phyloP scores from a whole-genome alignment of 1,140 invertebrate genomes.

The Rhopalosiphum padi region DNA sequence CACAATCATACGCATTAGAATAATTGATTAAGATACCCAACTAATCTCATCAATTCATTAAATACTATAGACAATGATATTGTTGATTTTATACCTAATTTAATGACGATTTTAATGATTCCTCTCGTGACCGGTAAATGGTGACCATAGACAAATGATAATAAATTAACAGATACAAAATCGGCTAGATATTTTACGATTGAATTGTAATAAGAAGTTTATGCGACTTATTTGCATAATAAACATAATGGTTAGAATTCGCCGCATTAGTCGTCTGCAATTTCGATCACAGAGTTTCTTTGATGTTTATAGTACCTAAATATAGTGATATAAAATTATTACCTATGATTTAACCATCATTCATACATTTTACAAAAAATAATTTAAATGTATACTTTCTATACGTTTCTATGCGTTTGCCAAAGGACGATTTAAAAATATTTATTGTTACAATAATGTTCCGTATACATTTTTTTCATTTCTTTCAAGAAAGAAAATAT shows the following conservation, averaged over 20 bases:
- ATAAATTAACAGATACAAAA: no score
- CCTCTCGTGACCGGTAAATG: background rate
- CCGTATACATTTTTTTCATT: background rate
- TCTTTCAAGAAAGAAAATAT: slow-evolving; percentile 21
- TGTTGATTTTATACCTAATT: no score
- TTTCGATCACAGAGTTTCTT: no score
- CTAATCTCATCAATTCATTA: background rate
- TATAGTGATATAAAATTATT: no score
- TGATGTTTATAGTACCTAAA: no score
- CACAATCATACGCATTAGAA: background rate
- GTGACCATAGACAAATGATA: no score
- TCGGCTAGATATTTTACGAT: no score
- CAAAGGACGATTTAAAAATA: slow-evolving; percentile 17
- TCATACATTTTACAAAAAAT: slow-evolving; percentile 1
- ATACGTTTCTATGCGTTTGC: background rate
- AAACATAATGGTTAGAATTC: no score
- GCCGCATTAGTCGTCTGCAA: no score
- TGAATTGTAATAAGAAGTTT: no score
- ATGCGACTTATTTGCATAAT: no score
- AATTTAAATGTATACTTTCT: slow-evolving; percentile 27
- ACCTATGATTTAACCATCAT: background rate
- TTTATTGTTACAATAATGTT: slow-evolving; percentile 20
- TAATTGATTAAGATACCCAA: background rate
- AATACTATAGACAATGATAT: background rate
- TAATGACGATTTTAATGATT: background rate